Percentiles rank a stretch among this genome's conserved stretches.
Conservation (phyloP, 2,113 vertebrate genomes). For the Mesembrinibis cayennensis region DNA sequence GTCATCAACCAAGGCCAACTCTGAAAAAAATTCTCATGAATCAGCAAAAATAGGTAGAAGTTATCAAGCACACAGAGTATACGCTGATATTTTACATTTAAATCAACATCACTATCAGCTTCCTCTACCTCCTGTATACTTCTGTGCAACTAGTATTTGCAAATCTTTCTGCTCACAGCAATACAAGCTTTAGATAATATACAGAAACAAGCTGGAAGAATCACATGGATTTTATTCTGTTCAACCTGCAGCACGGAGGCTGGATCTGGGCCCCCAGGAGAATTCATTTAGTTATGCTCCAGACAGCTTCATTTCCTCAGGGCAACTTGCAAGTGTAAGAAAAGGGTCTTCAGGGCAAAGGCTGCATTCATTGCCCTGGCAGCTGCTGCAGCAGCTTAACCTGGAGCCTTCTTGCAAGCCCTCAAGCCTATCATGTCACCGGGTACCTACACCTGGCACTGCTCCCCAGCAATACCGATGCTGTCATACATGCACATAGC, state of each 20-base stretch:
- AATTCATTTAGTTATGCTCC: background rate
- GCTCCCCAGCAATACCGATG: background rate
- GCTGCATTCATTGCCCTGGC: background rate
- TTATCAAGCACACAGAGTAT: background rate
- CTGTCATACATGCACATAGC: background rate
- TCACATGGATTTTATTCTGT: background rate
- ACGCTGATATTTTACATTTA: background rate
- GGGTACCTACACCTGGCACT: background rate
- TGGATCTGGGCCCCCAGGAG: background rate
- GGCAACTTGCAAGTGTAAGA: background rate
- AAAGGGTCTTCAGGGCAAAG: background rate
- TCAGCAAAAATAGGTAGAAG: background rate
- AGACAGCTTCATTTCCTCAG: background rate
- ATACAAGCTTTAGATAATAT: background rate
- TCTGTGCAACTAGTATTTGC: background rate
- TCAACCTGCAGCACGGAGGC: background rate
- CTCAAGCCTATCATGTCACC: background rate
- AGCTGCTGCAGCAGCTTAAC: background rate
- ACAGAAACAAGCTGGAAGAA: background rate
- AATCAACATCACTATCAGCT: background rate
- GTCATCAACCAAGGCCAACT: background rate
- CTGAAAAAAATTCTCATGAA: background rate
- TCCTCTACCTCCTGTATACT: background rate
- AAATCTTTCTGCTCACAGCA: background rate
- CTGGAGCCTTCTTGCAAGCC: background rate